phyloP scores from a whole-genome alignment of 2,888 invertebrate genomes.

The Chrysodeixis includens region DNA sequence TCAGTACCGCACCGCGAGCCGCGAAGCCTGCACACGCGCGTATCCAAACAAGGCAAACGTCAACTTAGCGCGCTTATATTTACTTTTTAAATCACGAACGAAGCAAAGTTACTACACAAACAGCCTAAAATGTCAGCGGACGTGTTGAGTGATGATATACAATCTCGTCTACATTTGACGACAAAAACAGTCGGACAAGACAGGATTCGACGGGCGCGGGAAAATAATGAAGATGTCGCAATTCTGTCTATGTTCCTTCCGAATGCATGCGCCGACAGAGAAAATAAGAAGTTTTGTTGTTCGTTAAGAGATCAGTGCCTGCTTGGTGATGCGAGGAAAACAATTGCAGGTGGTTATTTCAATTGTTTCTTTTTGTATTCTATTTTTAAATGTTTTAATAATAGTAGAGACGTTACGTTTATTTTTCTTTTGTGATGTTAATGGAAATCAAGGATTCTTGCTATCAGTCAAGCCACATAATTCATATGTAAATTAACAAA shows the following conservation, averaged over 20 bases:
- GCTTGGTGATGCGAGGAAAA: slow-evolving; percentile 93
- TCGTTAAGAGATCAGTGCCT: slow-evolving; percentile 93
- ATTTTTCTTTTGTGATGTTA: neutral
- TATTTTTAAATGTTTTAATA: neutral
- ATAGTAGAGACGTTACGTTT: neutral
- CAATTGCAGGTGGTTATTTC: slow-evolving; percentile 92
- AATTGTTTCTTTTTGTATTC: slow-evolving; percentile 27
- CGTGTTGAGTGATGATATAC: slow-evolving; percentile 94
- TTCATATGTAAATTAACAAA: neutral
- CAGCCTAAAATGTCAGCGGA: slow-evolving; percentile 91
- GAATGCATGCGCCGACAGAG: slow-evolving; percentile 89
- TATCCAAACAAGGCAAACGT: slow-evolving; percentile 57
- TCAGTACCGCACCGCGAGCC: slow-evolving; percentile 81
- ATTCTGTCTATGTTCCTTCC: slow-evolving; percentile 96
- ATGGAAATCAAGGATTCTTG: neutral
- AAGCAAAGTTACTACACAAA: slow-evolving; percentile 40
- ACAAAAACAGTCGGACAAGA: slow-evolving; percentile 95
- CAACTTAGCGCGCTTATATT: slow-evolving; percentile 67
- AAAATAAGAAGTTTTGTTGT: slow-evolving; percentile 94
- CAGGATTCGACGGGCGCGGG: slow-evolving; percentile 93
- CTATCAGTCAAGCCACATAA: neutral
- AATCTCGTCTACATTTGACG: slow-evolving; percentile 92
- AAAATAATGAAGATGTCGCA: slow-evolving; percentile 96
- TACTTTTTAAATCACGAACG: slow-evolving; percentile 21
- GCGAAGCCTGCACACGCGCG: slow-evolving; percentile 79